Base-by-base conservation (phyloP, 2,888 invertebrate genomes). In the Chymomyza amoena region DNA sequence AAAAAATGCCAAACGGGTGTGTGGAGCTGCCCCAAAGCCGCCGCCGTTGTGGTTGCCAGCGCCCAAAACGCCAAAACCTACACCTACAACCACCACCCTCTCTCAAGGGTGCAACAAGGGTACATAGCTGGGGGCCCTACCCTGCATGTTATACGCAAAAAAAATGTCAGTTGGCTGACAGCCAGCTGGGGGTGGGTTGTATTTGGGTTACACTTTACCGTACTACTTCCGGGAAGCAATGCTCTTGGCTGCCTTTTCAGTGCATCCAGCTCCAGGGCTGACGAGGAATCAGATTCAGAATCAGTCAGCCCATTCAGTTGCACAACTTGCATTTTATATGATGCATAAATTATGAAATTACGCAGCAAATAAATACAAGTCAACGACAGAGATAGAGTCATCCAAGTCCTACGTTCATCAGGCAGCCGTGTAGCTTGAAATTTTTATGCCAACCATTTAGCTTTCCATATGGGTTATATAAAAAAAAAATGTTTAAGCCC, bases 311-410 rank as follows among this genome's bases (percentile, higher is more conserved):
- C 39, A 45, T 45, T 45, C 13, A 45, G 39, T 71, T 66, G 50
- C 76, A 66, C 80, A 78, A 72, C 68, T 72, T 72, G 73, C 69
- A 73, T 70, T 73, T 75, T 71, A 80, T 75, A 81, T 75, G 72
- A 66, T 77, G 83, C 80, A 82, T 83, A 80, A 83, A 74, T 81
- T 83, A 82, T 75, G 71, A 75, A 79, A 81, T 69, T 78, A 63
- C 73, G 72, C 78, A 69, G 68, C 66, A 70, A 73, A 75, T 72
- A 69, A 70, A 72, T 76, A 67, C 68, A 75, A 76, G 64, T 65
- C 36, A 79, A 71, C 68, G 79, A 68, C 74, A 68, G 66, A n/a
- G n/a, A n/a, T 68, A 69, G 66, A 66, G 60, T 56, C 62, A 51
- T 56, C 28, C 9, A 57, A 9, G 57, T 25, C 25, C 15, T 15